phyloP scores from a whole-genome alignment of 2,113 vertebrate species.

The Gopherus evgoodei region DNA sequence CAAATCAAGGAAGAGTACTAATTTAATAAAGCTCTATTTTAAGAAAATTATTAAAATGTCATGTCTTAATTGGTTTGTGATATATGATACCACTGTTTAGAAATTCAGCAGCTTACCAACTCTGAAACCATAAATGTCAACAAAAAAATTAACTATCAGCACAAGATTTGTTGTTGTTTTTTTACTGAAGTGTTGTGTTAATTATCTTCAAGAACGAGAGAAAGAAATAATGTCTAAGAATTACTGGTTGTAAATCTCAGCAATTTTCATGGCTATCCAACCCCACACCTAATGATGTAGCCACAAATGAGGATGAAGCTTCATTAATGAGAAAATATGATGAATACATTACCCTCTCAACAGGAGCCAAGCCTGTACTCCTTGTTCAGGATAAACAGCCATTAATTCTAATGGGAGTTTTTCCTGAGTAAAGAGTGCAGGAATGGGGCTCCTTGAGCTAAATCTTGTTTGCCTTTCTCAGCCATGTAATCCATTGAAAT shows the following conservation, averaged over 20 bases:
- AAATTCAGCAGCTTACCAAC: not conserved
- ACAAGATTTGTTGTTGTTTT: not conserved
- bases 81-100: not conserved
- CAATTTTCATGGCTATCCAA: not conserved
- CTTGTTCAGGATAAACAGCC: not conserved
- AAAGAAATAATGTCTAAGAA: not conserved
- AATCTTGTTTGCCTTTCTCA: not conserved
- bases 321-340: not conserved
- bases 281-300: fast-evolving
- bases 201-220: not conserved
- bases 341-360: not conserved
- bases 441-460: not conserved
- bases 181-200: not conserved
- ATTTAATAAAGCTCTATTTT: not conserved
- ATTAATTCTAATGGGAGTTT: not conserved
- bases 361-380: not conserved
- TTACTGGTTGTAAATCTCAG: not conserved
- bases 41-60: not conserved
- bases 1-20: slow-evolving; percentile 8
- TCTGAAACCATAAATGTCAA: not conserved
- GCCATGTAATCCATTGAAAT: not conserved
- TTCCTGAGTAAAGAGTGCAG: not conserved
- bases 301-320: fast-evolving
- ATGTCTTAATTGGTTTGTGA: not conserved
- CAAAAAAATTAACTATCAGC: not conserved